These are phyloP conservation scores for Gulo gulo DNA, from an alignment of 2,113 vertebrate species.

Conservation along the genomic window DNA sequence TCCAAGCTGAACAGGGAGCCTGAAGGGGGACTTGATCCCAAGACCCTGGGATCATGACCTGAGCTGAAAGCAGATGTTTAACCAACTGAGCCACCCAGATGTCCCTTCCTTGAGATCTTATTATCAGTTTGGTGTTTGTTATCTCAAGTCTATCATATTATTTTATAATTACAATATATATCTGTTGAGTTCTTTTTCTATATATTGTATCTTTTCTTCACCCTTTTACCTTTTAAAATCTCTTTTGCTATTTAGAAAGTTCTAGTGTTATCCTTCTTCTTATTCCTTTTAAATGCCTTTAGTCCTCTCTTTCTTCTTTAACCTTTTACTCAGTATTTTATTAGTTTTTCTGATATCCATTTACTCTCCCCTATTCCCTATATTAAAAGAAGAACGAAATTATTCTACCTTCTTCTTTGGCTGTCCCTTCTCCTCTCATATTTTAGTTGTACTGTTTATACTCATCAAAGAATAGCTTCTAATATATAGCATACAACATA, in stretches of 20 bases:
- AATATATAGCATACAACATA: not conserved
- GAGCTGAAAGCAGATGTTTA: too few relatives aligned
- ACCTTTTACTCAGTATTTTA: not conserved
- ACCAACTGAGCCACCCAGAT: too few relatives aligned
- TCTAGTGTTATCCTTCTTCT: not conserved
- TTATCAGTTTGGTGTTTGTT: not conserved
- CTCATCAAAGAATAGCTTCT: not conserved
- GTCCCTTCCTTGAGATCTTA: not conserved
- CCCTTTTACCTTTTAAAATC: not conserved
- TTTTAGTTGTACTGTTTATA: not conserved
- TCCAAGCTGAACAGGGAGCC: too few relatives aligned
- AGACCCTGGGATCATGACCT: too few relatives aligned
- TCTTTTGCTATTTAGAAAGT: not conserved
- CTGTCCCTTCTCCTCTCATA: not conserved
- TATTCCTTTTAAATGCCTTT: not conserved
- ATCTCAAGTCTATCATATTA: not conserved
- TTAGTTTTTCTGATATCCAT: not conserved
- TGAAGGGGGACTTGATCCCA: too few relatives aligned
- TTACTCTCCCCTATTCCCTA: not conserved
- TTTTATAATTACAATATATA: not conserved
- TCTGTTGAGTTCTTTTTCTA: not conserved
- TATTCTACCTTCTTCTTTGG: not conserved
- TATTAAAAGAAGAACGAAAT: not conserved
- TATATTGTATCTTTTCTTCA: not conserved
- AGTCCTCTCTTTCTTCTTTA: not conserved